A percentile compares a stretch with the other conserved stretches of the same genome.
Conservation (phyloP, 2,113 vertebrate genomes). For the Xiphorhynchus elegans region DNA sequence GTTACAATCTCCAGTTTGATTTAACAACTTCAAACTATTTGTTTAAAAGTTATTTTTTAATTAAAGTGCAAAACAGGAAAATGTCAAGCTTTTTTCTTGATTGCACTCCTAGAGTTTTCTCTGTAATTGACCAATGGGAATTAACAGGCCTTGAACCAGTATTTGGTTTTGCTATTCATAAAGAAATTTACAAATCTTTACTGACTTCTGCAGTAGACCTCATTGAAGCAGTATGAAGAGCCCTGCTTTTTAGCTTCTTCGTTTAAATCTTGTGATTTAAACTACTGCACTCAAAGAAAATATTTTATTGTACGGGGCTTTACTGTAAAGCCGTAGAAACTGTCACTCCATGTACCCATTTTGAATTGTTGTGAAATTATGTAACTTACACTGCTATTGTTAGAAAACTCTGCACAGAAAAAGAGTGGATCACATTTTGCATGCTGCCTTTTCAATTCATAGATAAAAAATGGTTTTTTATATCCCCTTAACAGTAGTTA, state of each 20-base stretch:
- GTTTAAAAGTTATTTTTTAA: background rate
- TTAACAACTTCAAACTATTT: background rate
- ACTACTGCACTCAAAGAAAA: background rate
- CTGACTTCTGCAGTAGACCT: background rate
- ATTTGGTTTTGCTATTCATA: background rate
- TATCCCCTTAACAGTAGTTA: constrained; percentile 69
- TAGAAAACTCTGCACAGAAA: background rate
- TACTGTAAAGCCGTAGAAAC: background rate
- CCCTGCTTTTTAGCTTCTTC: background rate
- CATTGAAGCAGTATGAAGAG: background rate
- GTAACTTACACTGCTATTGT: background rate
- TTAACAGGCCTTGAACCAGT: background rate
- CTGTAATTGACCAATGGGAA: background rate
- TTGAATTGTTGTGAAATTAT: background rate
- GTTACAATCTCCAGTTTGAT: background rate
- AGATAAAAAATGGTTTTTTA: background rate
- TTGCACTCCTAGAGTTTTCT: background rate
- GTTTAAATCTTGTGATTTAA: background rate
- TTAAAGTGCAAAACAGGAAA: background rate
- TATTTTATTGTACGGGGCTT: background rate
- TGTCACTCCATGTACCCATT: background rate
- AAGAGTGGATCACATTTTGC: background rate
- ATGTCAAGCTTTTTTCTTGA: background rate
- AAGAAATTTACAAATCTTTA: background rate
- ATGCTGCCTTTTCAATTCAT: background rate